Evolutionary conservation across 2,888 invertebrate species (phyloP), one percentile per base, ranked within the genome.

Genomic region (Archips xylosteana): DNA sequence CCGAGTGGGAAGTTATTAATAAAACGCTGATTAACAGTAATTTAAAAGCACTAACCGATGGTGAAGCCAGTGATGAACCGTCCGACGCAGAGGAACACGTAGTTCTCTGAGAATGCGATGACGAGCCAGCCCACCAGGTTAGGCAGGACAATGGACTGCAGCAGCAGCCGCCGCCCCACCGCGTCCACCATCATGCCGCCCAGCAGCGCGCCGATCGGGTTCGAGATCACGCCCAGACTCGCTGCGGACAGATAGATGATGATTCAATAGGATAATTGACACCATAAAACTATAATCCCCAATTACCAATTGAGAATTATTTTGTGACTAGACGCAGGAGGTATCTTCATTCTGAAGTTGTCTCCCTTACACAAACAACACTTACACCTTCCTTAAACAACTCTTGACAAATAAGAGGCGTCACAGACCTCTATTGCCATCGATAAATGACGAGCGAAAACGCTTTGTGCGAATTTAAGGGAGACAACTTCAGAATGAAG

Each of bases 51-150:
- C 92, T 91, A 84, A 95, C 96, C 96, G 76, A 96, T 96, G 47
- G 96, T 96, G 79, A 96, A 95, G 51, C 96, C 96, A 3, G 96
- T 96, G 79, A 97, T 95, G 80, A 97, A 96, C 80, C 97, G 89
- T 34, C 97, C 97, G 2, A 95, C 91, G 83, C 96, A 97, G 2
- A 97, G 88, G 88, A 95, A 95, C 34, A 95, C 88, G 75, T 96
- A 95, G 67, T 95, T 94, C 76, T 95, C 95, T 0, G 96, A 95
- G 80, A 96, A 91, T 8, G 96, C 96, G 77, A 97, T 96, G 81
- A 96, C 95, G 36, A 96, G 89, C 96, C 96, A 97, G 3, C 97
- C 97, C 39, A 96, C 87, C 23, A 96, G 92, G 81, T 96, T 96
- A 0, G 97, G 97, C 75, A 97, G 85, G 57, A 96, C 95, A 61